Evolutionary conservation across 1,140 invertebrate species (phyloP), one percentile per base, ranked within the genome.

Genomic region (Sycophaga agraensis): DNA sequence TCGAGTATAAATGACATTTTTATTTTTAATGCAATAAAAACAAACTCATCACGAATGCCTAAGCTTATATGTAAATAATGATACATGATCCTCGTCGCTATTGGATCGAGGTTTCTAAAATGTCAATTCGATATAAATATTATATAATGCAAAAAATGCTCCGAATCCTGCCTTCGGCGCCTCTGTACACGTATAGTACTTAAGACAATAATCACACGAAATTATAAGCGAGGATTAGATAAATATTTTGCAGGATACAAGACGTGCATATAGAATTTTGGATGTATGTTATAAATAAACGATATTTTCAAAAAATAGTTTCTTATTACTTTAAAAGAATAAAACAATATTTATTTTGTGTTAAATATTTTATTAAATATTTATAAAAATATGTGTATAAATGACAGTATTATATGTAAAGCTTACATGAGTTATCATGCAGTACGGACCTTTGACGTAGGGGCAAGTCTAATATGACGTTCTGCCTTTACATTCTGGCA

Each of bases 381-480:
- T 76, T 78, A 77, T 78, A 79, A 77, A 79, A 78, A 79, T 79
- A 77, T 79, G 70, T 79, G 70, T 78, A 76, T 74, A 70, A 72
- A 68, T 74, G 75, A 77, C 71, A 78, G 68, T 67, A 69, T 76
- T 60, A 57, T 70, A 61, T 73, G 66, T 76, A 76, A 76, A 79
- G 65, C 68, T 71, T 68, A 68, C 69, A 70, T 70, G 26, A 22
- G 11, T 37, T n/a, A n/a, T n/a, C n/a, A n/a, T n/a, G n/a, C n/a
- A n/a, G n/a, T n/a, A n/a, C n/a, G n/a, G n/a, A n/a, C n/a, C n/a
- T n/a, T n/a, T n/a, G n/a, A n/a, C n/a, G n/a, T n/a, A n/a, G n/a
- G n/a, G n/a, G n/a, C n/a, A n/a, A n/a, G n/a, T n/a, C 19, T 5
- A 34, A 43, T 26, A 1, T 53, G 34, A 8, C 16, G 42, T 42